These are phyloP conservation scores for Drosophila sproati DNA, from an alignment of 1,140 invertebrate species.

Conservation along the genomic window DNA sequence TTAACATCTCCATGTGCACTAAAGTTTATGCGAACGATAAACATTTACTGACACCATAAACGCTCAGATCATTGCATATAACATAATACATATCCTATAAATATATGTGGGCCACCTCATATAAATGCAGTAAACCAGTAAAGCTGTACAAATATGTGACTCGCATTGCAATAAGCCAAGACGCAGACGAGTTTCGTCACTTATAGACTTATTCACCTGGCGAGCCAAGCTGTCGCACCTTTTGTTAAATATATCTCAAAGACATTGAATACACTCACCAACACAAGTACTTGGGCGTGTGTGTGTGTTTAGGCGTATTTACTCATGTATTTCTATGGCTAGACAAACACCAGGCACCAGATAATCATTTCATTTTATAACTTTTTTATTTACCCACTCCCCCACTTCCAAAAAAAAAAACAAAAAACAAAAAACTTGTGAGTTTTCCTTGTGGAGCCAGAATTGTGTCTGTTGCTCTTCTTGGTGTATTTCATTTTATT, in stretches of 20 bases:
- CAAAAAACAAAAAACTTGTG: slow-evolving; percentile 19
- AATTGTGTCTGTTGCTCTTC: slow-evolving; percentile 53
- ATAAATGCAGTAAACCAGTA: slow-evolving; percentile 66
- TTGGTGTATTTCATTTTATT: slow-evolving; percentile 67
- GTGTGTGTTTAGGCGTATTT: slow-evolving; percentile 16
- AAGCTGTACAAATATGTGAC: slow-evolving; percentile 69
- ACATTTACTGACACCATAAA: slow-evolving; percentile 62
- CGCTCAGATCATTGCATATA: slow-evolving; percentile 26
- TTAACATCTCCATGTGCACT: slow-evolving; percentile 40
- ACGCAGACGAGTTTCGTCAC: slow-evolving; percentile 39
- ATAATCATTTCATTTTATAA: slow-evolving; percentile 83
- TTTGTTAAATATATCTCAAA: slow-evolving; percentile 36
- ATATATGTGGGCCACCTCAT: slow-evolving; percentile 58
- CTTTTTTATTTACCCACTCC: slow-evolving; percentile 58
- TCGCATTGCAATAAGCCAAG: slow-evolving; percentile 68
- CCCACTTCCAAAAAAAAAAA: not conserved
- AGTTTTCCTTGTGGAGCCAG: slow-evolving; percentile 61
- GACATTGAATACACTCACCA: slow-evolving; percentile 8
- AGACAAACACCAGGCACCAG: slow-evolving; percentile 71
- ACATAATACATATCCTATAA: slow-evolving; percentile 47
- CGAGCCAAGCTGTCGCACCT: slow-evolving; percentile 36
- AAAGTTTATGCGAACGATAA: slow-evolving; percentile 49
- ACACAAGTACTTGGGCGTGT: not conserved
- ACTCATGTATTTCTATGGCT: slow-evolving; percentile 63
- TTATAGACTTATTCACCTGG: slow-evolving; percentile 72